Evolutionary conservation across 2,797 vertebrate species (phyloP), one percentile per base, ranked within the genome.

Genomic region (Sternotherus odoratus): DNA sequence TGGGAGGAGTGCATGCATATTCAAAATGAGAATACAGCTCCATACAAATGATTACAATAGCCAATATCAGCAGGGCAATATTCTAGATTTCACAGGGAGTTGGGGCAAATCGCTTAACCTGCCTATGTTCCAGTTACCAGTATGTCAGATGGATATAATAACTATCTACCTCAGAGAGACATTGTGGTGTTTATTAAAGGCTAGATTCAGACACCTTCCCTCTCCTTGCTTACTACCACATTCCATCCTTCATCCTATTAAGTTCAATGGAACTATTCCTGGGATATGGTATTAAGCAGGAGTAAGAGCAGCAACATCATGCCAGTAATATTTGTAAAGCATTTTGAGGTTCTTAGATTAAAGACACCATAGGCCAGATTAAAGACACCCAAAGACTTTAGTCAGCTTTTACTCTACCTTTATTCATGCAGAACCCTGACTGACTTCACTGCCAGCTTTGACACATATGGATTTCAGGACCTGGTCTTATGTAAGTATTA

Each of bases 381-480:
- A n/a, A n/a, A n/a, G n/a, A n/a, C n/a, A n/a, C 53, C 79, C 82
- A 2, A 93, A 79, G 43, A 36, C 79, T 91, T 93, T 57, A 54
- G 43, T 56, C 86, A 72, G 87, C 51, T 95, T 74, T 96, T 6
- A 51, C 33, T 9, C 82, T 81, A 92, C 46, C 69, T 50, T 50
- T 0, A 0, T 66, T 93, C 53, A 86, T 51, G 0, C 53, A 57
- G 60, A 77, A 57, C 23, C 46, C 23, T 81, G 4, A 85, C 19
- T 50, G 39, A 81, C 85, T 92, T 93, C 66, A 88, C 85, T 92
- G 82, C 63, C 72, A 91, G 74, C 87, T 92, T 92, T 26, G 83
- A 56, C 53, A 75, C 88, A 81, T 28, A 46, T 36, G 77, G 74
- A 12, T 53, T 81, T 93, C 83, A 84, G 77, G 79, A 63, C 79